Conservation (phyloP, 2,888 invertebrate genomes). For the Calephelis perditalis region DNA sequence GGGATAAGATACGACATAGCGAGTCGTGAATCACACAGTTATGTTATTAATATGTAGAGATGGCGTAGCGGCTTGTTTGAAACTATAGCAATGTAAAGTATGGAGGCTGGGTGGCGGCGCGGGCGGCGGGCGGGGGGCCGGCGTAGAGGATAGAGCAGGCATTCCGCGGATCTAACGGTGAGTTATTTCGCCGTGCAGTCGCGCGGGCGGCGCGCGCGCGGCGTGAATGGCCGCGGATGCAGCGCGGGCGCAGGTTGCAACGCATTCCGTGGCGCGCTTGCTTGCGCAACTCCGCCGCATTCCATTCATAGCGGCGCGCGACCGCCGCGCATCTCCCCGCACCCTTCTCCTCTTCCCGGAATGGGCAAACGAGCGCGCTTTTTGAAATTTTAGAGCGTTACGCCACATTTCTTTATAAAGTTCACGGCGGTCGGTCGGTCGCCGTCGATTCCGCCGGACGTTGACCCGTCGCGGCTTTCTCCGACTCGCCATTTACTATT, state of each 20-base stretch:
- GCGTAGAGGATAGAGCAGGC: slow-evolving; percentile 65
- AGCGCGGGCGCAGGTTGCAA: slow-evolving; percentile 48
- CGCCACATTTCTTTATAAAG: slow-evolving; percentile 71
- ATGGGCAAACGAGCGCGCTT: slow-evolving; percentile 58
- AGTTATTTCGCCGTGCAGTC: slow-evolving; percentile 68
- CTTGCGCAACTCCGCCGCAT: slow-evolving; percentile 74
- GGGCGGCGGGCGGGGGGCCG: slow-evolving; percentile 33
- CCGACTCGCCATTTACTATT: slow-evolving; percentile 72
- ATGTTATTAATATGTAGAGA: slow-evolving; percentile 10
- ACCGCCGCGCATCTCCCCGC: slow-evolving; percentile 27
- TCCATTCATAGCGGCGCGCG: slow-evolving; percentile 69
- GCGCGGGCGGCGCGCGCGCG: slow-evolving; percentile 31
- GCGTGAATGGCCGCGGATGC: slow-evolving; percentile 75
- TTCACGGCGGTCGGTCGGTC: slow-evolving; percentile 65
- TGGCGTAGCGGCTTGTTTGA: slow-evolving; percentile 8
- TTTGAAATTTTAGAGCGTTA: slow-evolving; percentile 71
- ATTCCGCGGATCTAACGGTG: slow-evolving; percentile 73
- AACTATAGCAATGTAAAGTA: slow-evolving; percentile 11
- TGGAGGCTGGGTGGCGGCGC: slow-evolving; percentile 14
- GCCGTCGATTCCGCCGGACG: slow-evolving; percentile 69
- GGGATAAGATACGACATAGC: neutral
- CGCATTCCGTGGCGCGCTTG: slow-evolving; percentile 47
- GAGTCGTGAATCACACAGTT: slow-evolving; percentile 4
- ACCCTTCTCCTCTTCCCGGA: slow-evolving; percentile 48
- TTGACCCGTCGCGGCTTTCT: slow-evolving; percentile 73